phyloP scores from a whole-genome alignment of 2,797 vertebrate genomes.

The Myotis myotis region DNA sequence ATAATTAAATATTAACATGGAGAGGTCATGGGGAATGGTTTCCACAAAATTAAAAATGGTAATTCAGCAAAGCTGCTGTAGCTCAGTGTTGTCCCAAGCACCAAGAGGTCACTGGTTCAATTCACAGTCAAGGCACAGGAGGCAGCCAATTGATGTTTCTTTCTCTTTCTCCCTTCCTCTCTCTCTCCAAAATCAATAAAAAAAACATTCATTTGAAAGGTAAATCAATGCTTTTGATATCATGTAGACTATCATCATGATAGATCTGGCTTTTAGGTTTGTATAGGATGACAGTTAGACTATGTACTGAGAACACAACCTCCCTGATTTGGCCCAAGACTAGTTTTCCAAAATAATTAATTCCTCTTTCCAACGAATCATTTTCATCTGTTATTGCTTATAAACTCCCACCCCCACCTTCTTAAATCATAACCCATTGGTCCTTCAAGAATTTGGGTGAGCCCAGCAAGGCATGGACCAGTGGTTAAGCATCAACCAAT shows the following conservation, averaged over 20 bases:
- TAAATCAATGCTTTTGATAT: slow-evolving; percentile 65
- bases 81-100: too few species aligned
- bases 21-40: slow-evolving; percentile 15
- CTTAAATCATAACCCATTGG: background rate
- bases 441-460: slow-evolving; percentile 24
- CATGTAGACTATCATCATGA: slow-evolving; percentile 13
- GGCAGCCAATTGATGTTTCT: too few species aligned
- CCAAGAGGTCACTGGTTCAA: too few species aligned
- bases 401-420: background rate
- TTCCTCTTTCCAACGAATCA: background rate
- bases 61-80: slow-evolving; percentile 1
- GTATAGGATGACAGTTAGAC: slow-evolving; percentile 25
- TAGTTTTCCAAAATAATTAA: background rate
- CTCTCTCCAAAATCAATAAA: too few species aligned
- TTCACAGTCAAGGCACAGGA: too few species aligned
- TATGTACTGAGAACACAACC: background rate
- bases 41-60: slow-evolving; percentile 67
- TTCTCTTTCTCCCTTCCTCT: too few species aligned
- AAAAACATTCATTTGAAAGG: too few species aligned
- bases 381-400: slow-evolving; percentile 35
- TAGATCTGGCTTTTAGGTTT: slow-evolving; percentile 7
- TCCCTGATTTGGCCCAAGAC: background rate
- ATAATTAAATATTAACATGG: slow-evolving; percentile 59
- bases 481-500: too few species aligned
- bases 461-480: too few species aligned